phyloP scores from a whole-genome alignment of 2,113 vertebrate genomes.

The Microcebus tavaratra region DNA sequence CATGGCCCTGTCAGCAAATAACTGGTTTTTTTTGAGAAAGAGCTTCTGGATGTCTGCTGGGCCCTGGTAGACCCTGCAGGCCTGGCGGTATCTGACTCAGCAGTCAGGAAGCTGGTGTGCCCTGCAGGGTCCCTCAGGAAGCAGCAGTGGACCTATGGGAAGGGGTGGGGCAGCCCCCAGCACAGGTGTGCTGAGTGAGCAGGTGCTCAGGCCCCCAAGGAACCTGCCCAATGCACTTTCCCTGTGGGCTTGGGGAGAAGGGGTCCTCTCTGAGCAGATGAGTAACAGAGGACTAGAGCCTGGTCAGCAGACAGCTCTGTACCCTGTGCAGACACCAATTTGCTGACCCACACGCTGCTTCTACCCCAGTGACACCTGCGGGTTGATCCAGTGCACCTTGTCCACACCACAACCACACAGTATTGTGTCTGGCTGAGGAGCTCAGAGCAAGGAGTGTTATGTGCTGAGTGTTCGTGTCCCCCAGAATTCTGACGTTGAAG shows the following conservation, averaged over 20 bases:
- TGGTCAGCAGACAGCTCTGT: not conserved
- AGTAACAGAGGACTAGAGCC: too few species aligned
- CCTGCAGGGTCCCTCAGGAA: not conserved
- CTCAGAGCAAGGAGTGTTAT: not conserved
- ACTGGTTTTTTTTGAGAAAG: not conserved
- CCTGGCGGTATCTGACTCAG: not conserved
- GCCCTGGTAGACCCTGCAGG: not conserved
- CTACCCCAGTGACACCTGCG: not conserved
- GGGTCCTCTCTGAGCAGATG: not conserved
- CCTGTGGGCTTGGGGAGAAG: not conserved
- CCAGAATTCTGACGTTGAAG: not conserved
- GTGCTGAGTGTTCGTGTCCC: not conserved
- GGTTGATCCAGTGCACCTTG: not conserved
- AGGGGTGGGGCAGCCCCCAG: fast-evolving
- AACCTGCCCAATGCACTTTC: not conserved
- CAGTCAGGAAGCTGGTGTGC: not conserved
- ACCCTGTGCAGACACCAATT: too few species aligned
- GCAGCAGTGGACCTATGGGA: not conserved
- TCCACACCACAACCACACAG: not conserved
- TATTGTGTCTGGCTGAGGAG: not conserved
- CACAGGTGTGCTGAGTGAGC: not conserved
- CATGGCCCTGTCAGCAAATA: not conserved
- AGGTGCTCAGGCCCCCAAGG: not conserved
- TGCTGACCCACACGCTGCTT: not conserved
- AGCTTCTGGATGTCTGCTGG: not conserved